phyloP scores from a whole-genome alignment of 2,113 vertebrate genomes.

The Plestiodon gilberti region DNA sequence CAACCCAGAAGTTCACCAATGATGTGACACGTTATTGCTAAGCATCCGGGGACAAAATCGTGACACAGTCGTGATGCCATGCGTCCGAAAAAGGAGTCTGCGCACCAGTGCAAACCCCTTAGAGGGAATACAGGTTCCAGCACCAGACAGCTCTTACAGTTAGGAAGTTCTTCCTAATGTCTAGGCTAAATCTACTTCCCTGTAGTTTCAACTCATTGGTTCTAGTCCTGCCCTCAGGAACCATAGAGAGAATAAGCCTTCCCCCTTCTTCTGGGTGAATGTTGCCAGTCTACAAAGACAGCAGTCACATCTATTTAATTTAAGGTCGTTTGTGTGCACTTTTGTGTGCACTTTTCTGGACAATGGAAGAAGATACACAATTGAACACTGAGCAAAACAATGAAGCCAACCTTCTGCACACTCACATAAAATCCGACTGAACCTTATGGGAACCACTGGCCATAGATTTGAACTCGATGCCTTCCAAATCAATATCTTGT shows the following conservation, averaged over 20 bases:
- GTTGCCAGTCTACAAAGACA: background rate
- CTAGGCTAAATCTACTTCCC: too few relatives aligned
- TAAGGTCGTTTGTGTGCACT: background rate
- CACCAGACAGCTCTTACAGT: background rate
- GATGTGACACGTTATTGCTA: too few relatives aligned
- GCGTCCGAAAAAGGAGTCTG: background rate
- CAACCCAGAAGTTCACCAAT: too few relatives aligned
- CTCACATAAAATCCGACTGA: conserved; percentile 96
- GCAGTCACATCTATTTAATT: background rate
- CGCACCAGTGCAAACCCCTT: background rate
- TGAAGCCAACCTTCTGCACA: conserved; percentile 22
- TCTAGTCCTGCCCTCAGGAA: too few relatives aligned
- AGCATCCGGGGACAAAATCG: too few relatives aligned
- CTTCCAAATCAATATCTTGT: conserved; percentile 94
- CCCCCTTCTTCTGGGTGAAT: background rate
- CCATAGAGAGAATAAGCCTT: too few relatives aligned
- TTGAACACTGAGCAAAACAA: background rate
- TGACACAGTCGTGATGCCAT: background rate
- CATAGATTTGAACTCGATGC: conserved; percentile 99
- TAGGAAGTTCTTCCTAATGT: background rate
- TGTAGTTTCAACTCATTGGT: too few relatives aligned
- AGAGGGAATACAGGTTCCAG: background rate
- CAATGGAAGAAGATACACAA: background rate
- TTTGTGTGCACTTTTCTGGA: background rate
- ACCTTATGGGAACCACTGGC: conserved; percentile 97